Percentiles rank a stretch among this genome's conserved stretches.
Evolutionary conservation across 2,888 invertebrate genomes (phyloP).

Genomic region (Chesias legatella): DNA sequence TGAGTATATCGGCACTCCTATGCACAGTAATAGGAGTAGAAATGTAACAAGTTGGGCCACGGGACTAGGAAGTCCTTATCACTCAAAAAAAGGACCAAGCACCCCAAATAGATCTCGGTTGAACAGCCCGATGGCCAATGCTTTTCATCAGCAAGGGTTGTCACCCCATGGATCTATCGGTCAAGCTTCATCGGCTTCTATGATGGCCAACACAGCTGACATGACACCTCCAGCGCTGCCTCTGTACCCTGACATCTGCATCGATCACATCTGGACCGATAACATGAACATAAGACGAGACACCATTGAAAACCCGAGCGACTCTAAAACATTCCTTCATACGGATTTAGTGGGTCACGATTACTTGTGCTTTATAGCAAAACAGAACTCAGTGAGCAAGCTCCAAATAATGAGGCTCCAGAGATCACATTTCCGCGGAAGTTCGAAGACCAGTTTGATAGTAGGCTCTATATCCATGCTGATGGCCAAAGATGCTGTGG

Average conservation of each 20-base stretch:
- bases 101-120: constrained; percentile 59
- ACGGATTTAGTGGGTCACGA: constrained; percentile 92
- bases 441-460: constrained; percentile 82
- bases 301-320: constrained; percentile 52
- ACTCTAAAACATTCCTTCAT: constrained; percentile 87
- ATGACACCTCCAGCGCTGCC: constrained; percentile 82
- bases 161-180: constrained; percentile 72
- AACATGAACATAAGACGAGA: constrained; percentile 64
- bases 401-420: constrained; percentile 85
- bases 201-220: constrained; percentile 68
- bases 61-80: constrained; percentile 62
- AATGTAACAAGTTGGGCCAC: constrained; percentile 60
- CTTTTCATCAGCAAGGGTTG: constrained; percentile 69
- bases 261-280: constrained; percentile 95
- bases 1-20: constrained; percentile 63
- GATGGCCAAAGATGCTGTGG: constrained; percentile 91
- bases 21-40: constrained; percentile 59
- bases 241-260: constrained; percentile 90
- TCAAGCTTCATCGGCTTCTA: constrained; percentile 67
- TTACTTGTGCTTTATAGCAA: constrained; percentile 88
- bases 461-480: constrained; percentile 88
- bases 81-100: constrained; percentile 51
- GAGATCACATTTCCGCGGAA: constrained; percentile 77
- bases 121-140: constrained; percentile 71
- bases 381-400: constrained; percentile 64